Evolutionary conservation across 2,888 invertebrate genomes (phyloP), one percentile per base, ranked within the genome.

Genomic region (Philereme vetulata): DNA sequence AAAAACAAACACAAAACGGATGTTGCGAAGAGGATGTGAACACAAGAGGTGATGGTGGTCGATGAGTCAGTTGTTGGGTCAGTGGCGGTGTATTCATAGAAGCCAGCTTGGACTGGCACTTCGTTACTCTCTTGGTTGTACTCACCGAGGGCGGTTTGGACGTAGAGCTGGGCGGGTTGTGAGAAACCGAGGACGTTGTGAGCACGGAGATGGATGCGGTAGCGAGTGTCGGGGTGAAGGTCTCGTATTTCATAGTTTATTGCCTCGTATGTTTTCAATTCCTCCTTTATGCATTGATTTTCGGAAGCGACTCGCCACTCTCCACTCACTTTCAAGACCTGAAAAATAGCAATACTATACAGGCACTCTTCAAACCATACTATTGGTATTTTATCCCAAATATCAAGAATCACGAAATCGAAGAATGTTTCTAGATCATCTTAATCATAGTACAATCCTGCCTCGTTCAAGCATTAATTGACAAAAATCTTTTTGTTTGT

Each of bases 91-190:
- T 88, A 92, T 60, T 93, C 88, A 82, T 92, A 92, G 85, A 92
- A 92, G 71, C 92, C 92, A 67, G 90, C 89, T 70, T 85, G 86
- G 56, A 85, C 75, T 49, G 87, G 88, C 67, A 89, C 86, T 75
- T 91, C 89, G 74, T 88, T 90, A 85, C 74, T 86, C 71, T 90
- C 90, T 78, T 85, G 85, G 79, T 85, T 86, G 82, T 93, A 94
- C 96, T 96, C 95, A 97, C 97, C 97, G 94, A 95, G 94, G 77
- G 96, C 95, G 68, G 98, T 98, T 91, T 95, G 96, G 84, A 98
- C 94, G 81, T 95, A 94, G 71, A 97, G 94, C 79, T 95, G 94
- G 45, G 96, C 95, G 1, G 97, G 95, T 62, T 94, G 92, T 76
- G 98, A 97, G 86, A 93, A 95, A 59, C 98, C 98, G 66, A 98